These are phyloP conservation scores for Eupithecia pulchellata DNA, from an alignment of 2,888 invertebrate genomes.

Conservation along the genomic window DNA sequence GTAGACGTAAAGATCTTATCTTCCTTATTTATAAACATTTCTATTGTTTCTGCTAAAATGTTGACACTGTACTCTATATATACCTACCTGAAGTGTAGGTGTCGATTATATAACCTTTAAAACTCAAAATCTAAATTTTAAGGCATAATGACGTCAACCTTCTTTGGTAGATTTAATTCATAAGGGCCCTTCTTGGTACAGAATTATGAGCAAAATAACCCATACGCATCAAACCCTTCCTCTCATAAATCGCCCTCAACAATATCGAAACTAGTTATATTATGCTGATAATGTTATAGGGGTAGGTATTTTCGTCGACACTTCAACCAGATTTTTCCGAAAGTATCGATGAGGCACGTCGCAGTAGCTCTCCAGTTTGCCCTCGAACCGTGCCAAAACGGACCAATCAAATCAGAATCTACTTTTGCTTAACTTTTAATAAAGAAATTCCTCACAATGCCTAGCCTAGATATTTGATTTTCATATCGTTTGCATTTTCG, in stretches of 20 bases:
- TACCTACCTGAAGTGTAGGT: background rate
- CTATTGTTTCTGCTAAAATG: too few relatives aligned
- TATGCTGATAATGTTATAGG: background rate
- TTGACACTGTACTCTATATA: background rate
- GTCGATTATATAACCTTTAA: background rate
- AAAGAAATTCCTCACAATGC: background rate
- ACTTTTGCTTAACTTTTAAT: constrained; percentile 13
- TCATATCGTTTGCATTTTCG: background rate
- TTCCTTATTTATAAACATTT: too few relatives aligned
- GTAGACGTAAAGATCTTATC: too few relatives aligned
- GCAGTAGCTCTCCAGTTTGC: constrained; percentile 18
- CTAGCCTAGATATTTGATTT: background rate
- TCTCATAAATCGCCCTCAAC: constrained; percentile 16
- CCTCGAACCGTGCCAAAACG: constrained; percentile 24
- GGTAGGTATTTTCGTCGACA: constrained; percentile 18
- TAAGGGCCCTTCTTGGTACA: background rate
- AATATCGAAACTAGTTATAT: constrained; percentile 17
- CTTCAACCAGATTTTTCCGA: constrained; percentile 18
- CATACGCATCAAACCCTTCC: constrained; percentile 9
- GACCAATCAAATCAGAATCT: constrained; percentile 25
- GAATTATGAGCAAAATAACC: constrained; percentile 8
- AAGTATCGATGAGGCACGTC: constrained; percentile 25
- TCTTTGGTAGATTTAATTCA: background rate
- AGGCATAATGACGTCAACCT: background rate
- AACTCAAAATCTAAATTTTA: background rate